Evolutionary conservation across 2,888 invertebrate genomes (phyloP), one percentile per base, ranked within the genome.

Genomic region (Dugesia japonica): DNA sequence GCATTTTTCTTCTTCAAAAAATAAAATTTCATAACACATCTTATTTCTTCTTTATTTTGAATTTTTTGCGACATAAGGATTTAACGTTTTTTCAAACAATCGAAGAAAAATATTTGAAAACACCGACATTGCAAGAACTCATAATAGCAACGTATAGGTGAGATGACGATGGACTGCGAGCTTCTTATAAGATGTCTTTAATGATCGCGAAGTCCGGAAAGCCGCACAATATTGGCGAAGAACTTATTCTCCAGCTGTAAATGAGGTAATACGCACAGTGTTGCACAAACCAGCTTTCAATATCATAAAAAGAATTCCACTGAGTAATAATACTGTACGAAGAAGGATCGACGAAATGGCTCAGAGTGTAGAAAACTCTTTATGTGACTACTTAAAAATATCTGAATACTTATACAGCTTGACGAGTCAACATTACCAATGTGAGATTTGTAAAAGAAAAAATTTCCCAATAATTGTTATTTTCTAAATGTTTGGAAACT

Each of bases 231-330:
- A 56, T 56, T 56, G 56, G n/a, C 7, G 56, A 56, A 56, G n/a
- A 56, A 56, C 56, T 56, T 56, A 56, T 56, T 56, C 56, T 56
- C 4, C 13, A 31, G 23, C 56, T 23, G 23, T 20, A n/a, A 7
- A n/a, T 56, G 23, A 56, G 56, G 56, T 56, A 56, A 56, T 56
- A 56, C 56, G 56, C 56, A 56, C 56, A 1, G 56, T 56, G 23
- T 56, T 56, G 56, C 56, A 56, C 56, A 56, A 56, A 56, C 56
- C 56, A 23, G n/a, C 56, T 56, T 56, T 56, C 4, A n/a, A 56
- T 56, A 56, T 56, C 17, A 56, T 56, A 56, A 56, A 56, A 56
- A 56, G n/a, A 56, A 56, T 56, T 56, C 56, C 56, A 56, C 56
- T 56, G 7, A 56, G 56, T 56, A 56, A 56, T 56, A 56, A 56